Evolutionary conservation across 2,888 invertebrate genomes (phyloP).

Genomic region (Euspilapteryx auroguttella): DNA sequence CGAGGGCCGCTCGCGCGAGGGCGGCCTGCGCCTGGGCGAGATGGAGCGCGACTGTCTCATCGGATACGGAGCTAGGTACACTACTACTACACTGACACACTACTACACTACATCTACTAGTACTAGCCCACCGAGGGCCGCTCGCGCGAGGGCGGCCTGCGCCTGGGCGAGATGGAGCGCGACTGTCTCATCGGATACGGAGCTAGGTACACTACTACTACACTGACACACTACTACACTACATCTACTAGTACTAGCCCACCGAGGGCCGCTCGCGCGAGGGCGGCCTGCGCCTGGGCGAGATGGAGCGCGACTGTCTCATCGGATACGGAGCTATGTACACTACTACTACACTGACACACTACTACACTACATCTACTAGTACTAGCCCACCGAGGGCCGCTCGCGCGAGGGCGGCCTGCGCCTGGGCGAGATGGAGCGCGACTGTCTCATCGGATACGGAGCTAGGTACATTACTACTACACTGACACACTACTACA

Average conservation of each 20-base stretch:
- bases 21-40: slow-evolving; percentile 95
- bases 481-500: too few species aligned
- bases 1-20: slow-evolving; percentile 93
- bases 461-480: slow-evolving; percentile 75
- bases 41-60: slow-evolving; percentile 99
- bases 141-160: slow-evolving; percentile 91
- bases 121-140: slow-evolving; percentile 98
- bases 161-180: slow-evolving; percentile 99
- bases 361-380: too few species aligned
- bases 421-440: slow-evolving; percentile 98
- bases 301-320: slow-evolving; percentile 99
- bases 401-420: slow-evolving; percentile 94
- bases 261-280: slow-evolving; percentile 96
- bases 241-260: too few species aligned
- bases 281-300: slow-evolving; percentile 94
- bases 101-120: too few species aligned
- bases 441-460: slow-evolving; percentile 98
- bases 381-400: slow-evolving; percentile 98
- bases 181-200: slow-evolving; percentile 99
- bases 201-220: slow-evolving; percentile 65
- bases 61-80: slow-evolving; percentile 89
- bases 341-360: slow-evolving; percentile 3
- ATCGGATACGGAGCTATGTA: slow-evolving; percentile 95
- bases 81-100: background rate
- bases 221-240: too few species aligned